A percentile compares a stretch with the other conserved stretches of the same genome.
Evolutionary conservation across 2,797 vertebrate species (phyloP).

Genomic region (Arrhamphus sclerolepis): DNA sequence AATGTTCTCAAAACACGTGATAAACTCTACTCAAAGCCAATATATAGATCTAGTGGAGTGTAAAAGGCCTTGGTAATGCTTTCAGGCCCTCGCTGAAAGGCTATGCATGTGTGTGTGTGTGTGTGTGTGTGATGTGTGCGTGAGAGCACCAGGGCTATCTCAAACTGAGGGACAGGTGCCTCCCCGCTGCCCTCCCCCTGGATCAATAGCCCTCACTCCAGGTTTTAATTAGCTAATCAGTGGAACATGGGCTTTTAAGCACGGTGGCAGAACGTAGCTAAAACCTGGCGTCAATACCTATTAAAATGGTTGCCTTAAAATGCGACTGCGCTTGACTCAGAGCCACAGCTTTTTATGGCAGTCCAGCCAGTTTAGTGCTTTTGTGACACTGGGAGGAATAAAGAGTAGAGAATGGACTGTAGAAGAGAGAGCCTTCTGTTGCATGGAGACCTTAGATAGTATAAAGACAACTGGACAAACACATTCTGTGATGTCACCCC

Average conservation of each 20-base stretch:
- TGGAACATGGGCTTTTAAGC: conserved; percentile 79
- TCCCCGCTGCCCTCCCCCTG: conserved; percentile 41
- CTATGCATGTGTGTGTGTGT: conserved; percentile 19
- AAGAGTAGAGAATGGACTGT: conserved; percentile 1
- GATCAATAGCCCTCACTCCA: conserved; percentile 73
- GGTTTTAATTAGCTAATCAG: conserved; percentile 84
- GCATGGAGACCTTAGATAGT: no score
- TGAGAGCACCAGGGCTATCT: conserved; percentile 34
- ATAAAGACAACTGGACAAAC: no score
- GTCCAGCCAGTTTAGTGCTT: conserved; percentile 29
- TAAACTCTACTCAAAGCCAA: conserved; percentile 54
- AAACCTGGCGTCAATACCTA: conserved; percentile 75
- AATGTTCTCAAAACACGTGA: conserved; percentile 59
- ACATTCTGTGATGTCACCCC: no score
- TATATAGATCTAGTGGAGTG: conserved; percentile 60
- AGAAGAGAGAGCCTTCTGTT: background rate
- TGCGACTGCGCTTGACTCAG: conserved; percentile 40
- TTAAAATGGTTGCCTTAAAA: conserved; percentile 67
- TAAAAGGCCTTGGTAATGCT: conserved; percentile 60
- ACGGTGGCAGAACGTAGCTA: conserved; percentile 60
- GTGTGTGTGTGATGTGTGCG: conserved; percentile 1
- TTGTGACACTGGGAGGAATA: conserved; percentile 33
- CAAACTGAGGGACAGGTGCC: conserved; percentile 63
- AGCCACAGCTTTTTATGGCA: conserved; percentile 46
- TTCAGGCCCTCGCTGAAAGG: conserved; percentile 43